Base-by-base conservation (phyloP, 92 coral and sea anemone genomes). In the Anthopleura xanthogrammica region DNA sequence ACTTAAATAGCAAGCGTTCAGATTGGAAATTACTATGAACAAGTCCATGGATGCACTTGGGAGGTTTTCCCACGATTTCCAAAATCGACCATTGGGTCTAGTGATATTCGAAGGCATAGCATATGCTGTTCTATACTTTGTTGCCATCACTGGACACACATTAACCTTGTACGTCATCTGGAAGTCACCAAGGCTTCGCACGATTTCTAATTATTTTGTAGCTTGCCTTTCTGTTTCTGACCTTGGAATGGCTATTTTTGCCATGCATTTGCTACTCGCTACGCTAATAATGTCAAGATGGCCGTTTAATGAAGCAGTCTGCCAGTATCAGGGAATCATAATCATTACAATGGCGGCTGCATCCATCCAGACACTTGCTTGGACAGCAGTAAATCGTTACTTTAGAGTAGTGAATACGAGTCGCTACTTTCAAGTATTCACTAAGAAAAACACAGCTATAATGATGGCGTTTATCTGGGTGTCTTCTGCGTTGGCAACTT, bases 141-240 rank as follows among this genome's bases (percentile, higher is more conserved):
- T 79, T 12, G 77, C 85, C 42, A 36, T 91, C 7, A 65, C 78
- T n/a, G 92, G 95, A n/a, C 86, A 91, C 48, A 8, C 80, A 23
- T 52, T 89, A 83, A 91, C 92, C 4, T 56, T 89, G 60, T 77
- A 79, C 5, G 78, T 89, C 1, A 71, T 86, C 3, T 75, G 50
- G 41, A 83, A 77, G 71, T 86, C 86, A 52, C 77, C 83, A 29
- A 82, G 54, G 2, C 80, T 89, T 58, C 86, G 81, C 16, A 91
- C 90, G 4, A 57, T 77, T 16, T 88, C 90, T 16, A 91, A 89
- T 40, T 52, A 72, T 40, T 86, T 91, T 72, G 81, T 91, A 17
- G 86, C 86, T 8, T 91, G 92, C n/a, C 82, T 91, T 54, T 92
- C 95, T 16, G 52, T 91, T 7, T 80, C 95, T 6, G 95, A 91